Base-by-base conservation (phyloP, 2,113 vertebrate species). In the Nansenia antarctica region DNA sequence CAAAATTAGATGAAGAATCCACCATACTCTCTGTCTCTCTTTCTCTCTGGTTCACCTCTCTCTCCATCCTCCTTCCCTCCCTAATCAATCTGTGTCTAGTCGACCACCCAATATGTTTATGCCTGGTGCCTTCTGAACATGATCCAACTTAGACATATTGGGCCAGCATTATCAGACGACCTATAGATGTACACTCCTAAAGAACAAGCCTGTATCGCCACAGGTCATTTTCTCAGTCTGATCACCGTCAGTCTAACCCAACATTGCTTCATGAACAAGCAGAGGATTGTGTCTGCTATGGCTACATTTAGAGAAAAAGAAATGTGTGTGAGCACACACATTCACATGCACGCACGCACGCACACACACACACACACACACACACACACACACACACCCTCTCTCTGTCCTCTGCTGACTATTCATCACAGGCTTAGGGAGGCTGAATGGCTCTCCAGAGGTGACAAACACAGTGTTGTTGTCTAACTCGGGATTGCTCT, bases 231-330 rank as follows among this genome's bases (percentile, higher is more conserved):
- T 37, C 18, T 58, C 12, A 15, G 55, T 61, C 29, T 26, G 32
- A 11, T 35, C 11, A 37, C 45, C n/a, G n/a, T n/a, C 45, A n/a
- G 45, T n/a, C 9, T 60, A 27, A 60, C 68, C 81, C 71, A 80
- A 68, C 73, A 67, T 82, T n/a, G n/a, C 45, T 49, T 49, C 6
- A 49, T 49, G 18, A 22, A 15, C 20, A 6, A 49, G 39, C 12
- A 42, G 12, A 18, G 39, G 39, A 3, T 18, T 11, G 12, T 15
- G 12, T 15, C 39, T 42, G 39, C 12, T 15, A 42, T 3, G 45
- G 45, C n/a, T 15, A 7, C 3, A 49, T 49, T 49, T 6, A 49
- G 14, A 42, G 18, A 18, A 0, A 5, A 15, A 42, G 45, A 49
- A n/a, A 49, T 49, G n/a, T n/a, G n/a, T 49, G 8, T n/a, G 15